phyloP scores from a whole-genome alignment of 2,113 vertebrate genomes.

The Pithys albifrons region DNA sequence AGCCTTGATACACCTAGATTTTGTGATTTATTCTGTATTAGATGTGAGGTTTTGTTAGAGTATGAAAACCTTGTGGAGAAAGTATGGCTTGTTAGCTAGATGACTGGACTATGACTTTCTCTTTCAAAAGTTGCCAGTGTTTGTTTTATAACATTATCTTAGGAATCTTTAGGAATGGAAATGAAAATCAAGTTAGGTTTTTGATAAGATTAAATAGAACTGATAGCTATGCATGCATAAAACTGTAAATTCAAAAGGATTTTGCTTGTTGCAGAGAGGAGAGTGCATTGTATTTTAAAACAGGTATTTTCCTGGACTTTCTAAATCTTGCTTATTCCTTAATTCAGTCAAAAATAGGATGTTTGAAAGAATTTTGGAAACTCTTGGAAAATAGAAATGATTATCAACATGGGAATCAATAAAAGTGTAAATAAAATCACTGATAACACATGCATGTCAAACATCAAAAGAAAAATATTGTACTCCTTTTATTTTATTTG shows the following conservation, averaged over 20 bases:
- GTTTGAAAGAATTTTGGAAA: neutral
- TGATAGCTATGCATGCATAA: neutral
- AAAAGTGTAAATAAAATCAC: neutral
- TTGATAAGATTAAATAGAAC: neutral
- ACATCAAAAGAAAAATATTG: accelerated
- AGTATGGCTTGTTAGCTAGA: neutral
- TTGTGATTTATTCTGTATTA: neutral
- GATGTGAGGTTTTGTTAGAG: neutral
- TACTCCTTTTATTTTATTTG: neutral
- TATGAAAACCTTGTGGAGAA: neutral
- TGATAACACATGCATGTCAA: neutral
- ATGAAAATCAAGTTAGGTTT: neutral
- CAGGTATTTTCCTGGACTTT: neutral
- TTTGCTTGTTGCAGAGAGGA: neutral
- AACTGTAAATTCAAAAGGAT: neutral
- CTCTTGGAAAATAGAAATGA: neutral
- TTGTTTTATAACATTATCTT: neutral
- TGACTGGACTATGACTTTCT: neutral
- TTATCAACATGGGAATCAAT: neutral
- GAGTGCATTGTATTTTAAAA: neutral
- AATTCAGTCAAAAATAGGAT: neutral
- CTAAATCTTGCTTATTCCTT: neutral
- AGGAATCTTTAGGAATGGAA: neutral
- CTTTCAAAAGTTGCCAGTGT: neutral
- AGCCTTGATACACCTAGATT: neutral